Evolutionary conservation across 2,113 vertebrate genomes (phyloP), one percentile per base, ranked within the genome.

Genomic region (Gymnogyps californianus): DNA sequence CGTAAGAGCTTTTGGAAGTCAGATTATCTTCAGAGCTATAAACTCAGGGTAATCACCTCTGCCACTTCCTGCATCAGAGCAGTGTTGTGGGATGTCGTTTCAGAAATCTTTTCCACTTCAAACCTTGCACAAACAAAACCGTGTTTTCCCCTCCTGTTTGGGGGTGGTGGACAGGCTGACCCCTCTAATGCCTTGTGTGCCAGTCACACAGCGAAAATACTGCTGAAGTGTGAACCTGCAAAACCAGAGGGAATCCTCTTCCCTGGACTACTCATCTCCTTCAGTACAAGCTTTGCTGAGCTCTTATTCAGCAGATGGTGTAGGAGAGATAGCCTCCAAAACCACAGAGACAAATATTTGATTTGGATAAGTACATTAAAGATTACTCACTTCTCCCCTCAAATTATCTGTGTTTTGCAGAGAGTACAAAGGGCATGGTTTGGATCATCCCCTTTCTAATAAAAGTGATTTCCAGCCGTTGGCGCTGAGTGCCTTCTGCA

Each of bases 321-420:
- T 31, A 65, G 90, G 58, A 88, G 62, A 97, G 93, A 96, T 36
- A 87, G 82, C 29, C 55, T 93, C 61, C 76, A 92, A 96, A 97
- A 93, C 85, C 79, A 88, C 55, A 76, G 66, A 92, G 72, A 75
- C 90, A 96, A 97, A 96, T 95, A 96, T 97, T 97, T 93, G 76
- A 58, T 95, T 96, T 95, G 87, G 66, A 93, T 92, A 89, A 95
- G 89, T 90, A 93, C 84, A 91, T 91, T 97, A 80, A 96, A 95
- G 93, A 95, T 97, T 97, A 97, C 67, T 94, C 84, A 91, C 82
- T 96, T 95, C 82, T 93, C 78, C 82, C 64, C 51, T 95, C 78
- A 74, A 90, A 97, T 94, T 97, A 96, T 96, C 96, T 93, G 55
- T 81, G 61, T 81, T 96, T 94, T 95, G 89, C 93, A 92, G 91